phyloP scores from a whole-genome alignment of 2,888 invertebrate genomes.

The Pocota personata region DNA sequence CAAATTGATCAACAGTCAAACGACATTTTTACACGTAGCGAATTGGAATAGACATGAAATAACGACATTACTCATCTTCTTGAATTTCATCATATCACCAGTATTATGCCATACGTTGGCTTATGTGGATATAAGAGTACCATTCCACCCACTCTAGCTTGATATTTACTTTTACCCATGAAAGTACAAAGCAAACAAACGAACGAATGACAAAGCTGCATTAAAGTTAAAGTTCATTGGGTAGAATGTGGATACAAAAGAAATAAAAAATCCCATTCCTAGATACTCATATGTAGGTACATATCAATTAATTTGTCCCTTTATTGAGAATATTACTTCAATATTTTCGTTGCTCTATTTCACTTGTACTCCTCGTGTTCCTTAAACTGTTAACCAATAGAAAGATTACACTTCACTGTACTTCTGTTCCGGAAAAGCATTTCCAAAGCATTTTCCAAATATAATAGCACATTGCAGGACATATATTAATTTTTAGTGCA shows the following conservation, averaged over 20 bases:
- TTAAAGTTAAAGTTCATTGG: not conserved
- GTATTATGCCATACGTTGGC: constrained; percentile 12
- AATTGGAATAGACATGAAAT: no score
- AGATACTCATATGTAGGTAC: no score
- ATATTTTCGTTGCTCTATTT: not conserved
- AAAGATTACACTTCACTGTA: constrained; percentile 42
- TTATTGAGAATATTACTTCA: not conserved
- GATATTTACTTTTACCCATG: not conserved
- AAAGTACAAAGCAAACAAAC: not conserved
- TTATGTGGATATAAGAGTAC: not conserved
- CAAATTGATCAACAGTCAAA: no score
- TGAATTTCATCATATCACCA: not conserved
- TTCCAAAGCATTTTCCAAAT: not conserved
- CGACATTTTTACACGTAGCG: no score
- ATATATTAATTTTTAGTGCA: constrained; percentile 7
- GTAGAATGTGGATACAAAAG: not conserved
- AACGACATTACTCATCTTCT: not conserved
- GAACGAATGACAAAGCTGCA: not conserved
- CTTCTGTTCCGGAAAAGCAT: not conserved
- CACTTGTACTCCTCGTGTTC: constrained; percentile 20
- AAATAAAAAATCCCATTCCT: no score
- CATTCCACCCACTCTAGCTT: not conserved
- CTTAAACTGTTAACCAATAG: constrained; percentile 19
- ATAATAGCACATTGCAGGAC: not conserved
- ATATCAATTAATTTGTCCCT: constrained; percentile 15